Evolutionary conservation across 1,140 invertebrate species (phyloP).

Genomic region (Zaprionus vittiger): DNA sequence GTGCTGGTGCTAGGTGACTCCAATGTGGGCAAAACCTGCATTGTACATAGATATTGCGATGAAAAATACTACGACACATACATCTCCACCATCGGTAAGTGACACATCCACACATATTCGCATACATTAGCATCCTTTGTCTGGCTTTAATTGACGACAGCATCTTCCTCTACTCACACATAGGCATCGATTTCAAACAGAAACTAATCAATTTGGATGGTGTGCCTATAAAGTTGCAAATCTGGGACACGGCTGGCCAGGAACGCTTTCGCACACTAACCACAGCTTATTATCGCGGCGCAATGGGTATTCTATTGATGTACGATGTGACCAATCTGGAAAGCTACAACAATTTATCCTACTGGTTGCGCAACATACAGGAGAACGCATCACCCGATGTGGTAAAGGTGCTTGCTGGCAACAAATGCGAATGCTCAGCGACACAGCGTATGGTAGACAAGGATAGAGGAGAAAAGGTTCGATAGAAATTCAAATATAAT

Average conservation of each 20-base stretch:
- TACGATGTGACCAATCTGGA: slow-evolving; percentile 94
- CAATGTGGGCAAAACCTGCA: slow-evolving; percentile 96
- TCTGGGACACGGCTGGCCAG: slow-evolving; percentile 91
- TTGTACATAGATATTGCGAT: slow-evolving; percentile 95
- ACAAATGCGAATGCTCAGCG: slow-evolving; percentile 92
- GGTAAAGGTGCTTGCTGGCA: slow-evolving; percentile 92
- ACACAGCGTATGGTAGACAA: slow-evolving; percentile 90
- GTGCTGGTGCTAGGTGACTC: slow-evolving; percentile 95
- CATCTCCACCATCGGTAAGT: slow-evolving; percentile 95
- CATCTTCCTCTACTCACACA: slow-evolving; percentile 43
- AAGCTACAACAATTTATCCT: slow-evolving; percentile 93
- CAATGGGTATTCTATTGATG: slow-evolving; percentile 94
- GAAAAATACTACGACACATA: slow-evolving; percentile 96
- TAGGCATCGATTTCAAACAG: slow-evolving; percentile 96
- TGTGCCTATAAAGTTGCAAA: slow-evolving; percentile 93
- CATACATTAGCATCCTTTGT: slow-evolving; percentile 9
- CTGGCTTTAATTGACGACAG: slow-evolving; percentile 19
- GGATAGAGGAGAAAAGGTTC: slow-evolving; percentile 91
- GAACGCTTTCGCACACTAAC: slow-evolving; percentile 88
- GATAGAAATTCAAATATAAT: background rate
- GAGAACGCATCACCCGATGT: slow-evolving; percentile 95
- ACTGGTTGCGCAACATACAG: slow-evolving; percentile 94
- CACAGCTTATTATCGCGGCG: slow-evolving; percentile 94
- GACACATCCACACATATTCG: background rate
- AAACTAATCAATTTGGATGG: slow-evolving; percentile 95